Evolutionary conservation across 2,888 invertebrate species (phyloP).

Genomic region (Cephus rjabovi): DNA sequence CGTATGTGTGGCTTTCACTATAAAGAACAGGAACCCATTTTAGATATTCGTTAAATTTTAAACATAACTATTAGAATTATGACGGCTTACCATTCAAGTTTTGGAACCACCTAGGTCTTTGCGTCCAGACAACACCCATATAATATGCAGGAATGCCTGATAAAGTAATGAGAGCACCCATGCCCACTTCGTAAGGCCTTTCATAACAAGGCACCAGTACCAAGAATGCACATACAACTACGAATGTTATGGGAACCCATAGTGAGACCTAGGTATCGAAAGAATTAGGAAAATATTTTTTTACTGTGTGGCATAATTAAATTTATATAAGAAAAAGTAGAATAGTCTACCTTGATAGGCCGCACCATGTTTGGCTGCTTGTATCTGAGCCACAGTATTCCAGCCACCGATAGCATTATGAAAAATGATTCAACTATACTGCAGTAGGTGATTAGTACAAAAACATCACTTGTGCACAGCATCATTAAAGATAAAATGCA

Average conservation of each 20-base stretch:
- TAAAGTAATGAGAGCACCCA: constrained; percentile 83
- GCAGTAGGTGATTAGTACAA: constrained; percentile 89
- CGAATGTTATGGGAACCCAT: constrained; percentile 82
- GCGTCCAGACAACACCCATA: constrained; percentile 76
- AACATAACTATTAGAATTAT: constrained; percentile 9
- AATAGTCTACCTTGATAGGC: constrained; percentile 81
- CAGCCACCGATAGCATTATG: constrained; percentile 87
- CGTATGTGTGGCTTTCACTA: constrained; percentile 72
- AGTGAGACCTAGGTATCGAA: constrained; percentile 72
- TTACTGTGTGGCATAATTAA: neutral
- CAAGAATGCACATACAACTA: constrained; percentile 81
- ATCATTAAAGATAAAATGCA: constrained; percentile 86
- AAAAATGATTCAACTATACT: constrained; percentile 94
- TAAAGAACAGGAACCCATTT: constrained; percentile 45
- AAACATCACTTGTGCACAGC: constrained; percentile 86
- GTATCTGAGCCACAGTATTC: constrained; percentile 85
- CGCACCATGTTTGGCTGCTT: constrained; percentile 81
- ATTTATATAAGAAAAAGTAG: neutral
- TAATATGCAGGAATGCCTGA: constrained; percentile 87
- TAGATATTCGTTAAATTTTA: constrained; percentile 2
- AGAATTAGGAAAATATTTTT: neutral
- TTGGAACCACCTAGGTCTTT: constrained; percentile 74
- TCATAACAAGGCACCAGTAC: constrained; percentile 83
- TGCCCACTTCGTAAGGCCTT: constrained; percentile 82
- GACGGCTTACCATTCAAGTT: constrained; percentile 72